phyloP scores from a whole-genome alignment of 2,797 vertebrate genomes.

The Pterois miles region DNA sequence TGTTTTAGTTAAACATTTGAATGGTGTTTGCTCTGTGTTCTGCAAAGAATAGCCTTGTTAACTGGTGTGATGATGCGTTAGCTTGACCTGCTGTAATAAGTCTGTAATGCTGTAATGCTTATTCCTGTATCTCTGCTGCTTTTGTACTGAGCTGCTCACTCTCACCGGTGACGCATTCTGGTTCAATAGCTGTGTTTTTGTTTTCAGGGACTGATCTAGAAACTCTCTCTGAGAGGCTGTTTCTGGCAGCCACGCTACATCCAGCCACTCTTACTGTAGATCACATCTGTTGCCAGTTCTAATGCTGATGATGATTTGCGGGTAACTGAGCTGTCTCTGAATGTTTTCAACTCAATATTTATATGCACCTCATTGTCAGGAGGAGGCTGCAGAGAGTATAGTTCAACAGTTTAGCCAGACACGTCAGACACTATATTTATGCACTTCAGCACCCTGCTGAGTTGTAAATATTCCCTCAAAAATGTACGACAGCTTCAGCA shows the following conservation, averaged over 20 bases:
- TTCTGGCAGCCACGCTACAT: not conserved
- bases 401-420: conserved; percentile 8
- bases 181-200: not conserved
- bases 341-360: conserved; percentile 1
- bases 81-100: too few species aligned
- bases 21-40: not conserved
- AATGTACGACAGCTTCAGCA: conserved; percentile 20
- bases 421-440: conserved; percentile 16
- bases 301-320: not conserved
- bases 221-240: not conserved
- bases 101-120: too few species aligned
- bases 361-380: not conserved
- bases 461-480: conserved; percentile 10
- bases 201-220: not conserved
- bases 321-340: conserved; percentile 2
- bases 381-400: not conserved
- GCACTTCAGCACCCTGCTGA: conserved; percentile 11
- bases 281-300: not conserved
- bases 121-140: not conserved
- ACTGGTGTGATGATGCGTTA: not conserved
- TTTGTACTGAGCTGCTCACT: not conserved
- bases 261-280: not conserved
- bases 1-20: too few species aligned
- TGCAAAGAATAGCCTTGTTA: not conserved
- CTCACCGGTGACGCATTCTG: not conserved